Evolutionary conservation across 2,113 vertebrate genomes (phyloP).

Genomic region (Eidolon helvum): DNA sequence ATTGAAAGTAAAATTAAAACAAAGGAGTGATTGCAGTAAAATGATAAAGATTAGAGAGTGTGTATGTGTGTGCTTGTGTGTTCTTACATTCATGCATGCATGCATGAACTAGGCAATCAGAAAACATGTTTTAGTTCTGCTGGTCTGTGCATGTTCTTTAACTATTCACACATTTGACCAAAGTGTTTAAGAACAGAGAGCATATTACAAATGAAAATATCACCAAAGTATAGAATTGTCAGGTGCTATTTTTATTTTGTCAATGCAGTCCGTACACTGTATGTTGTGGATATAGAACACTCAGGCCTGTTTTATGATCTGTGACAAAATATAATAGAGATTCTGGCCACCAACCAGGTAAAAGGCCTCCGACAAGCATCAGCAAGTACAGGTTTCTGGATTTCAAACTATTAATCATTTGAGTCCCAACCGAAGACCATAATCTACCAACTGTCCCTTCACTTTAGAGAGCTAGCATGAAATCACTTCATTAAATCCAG

Average conservation of each 20-base stretch:
- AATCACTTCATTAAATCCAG: constrained; percentile 39
- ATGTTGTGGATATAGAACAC: background rate
- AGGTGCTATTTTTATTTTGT: constrained; percentile 2
- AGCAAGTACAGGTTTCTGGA: constrained; percentile 9
- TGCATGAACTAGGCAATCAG: background rate
- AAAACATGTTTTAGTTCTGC: background rate
- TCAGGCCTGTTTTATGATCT: constrained; percentile 50
- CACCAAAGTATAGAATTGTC: background rate
- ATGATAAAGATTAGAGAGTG: background rate
- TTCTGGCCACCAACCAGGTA: constrained; percentile 43
- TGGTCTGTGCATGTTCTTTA: background rate
- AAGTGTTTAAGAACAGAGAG: background rate
- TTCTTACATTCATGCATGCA: too few relatives aligned
- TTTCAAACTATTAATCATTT: constrained; percentile 35
- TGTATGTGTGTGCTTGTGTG: background rate
- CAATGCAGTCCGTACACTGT: background rate
- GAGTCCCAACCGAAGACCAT: background rate
- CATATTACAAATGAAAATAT: background rate
- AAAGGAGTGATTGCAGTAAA: background rate
- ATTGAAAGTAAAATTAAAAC: background rate
- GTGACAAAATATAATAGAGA: constrained; percentile 48
- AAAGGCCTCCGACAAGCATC: background rate
- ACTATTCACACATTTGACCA: background rate
- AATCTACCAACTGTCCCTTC: constrained; percentile 30
- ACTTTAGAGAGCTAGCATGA: background rate